Evolutionary conservation across 2,113 vertebrate species (phyloP).

Genomic region (Ia io): DNA sequence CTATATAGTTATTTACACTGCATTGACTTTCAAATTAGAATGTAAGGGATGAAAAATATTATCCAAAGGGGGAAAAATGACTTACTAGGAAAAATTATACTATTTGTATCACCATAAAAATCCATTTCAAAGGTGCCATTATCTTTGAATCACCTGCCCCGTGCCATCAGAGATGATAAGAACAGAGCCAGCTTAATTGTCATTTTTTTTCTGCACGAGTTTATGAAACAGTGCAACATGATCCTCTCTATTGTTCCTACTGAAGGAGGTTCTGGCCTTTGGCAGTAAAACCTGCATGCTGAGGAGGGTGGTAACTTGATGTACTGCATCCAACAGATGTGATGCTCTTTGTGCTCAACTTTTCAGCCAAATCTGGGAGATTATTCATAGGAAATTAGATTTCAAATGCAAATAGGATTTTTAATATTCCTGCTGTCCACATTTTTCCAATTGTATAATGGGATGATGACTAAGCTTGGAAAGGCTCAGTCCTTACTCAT

Average conservation of each 20-base stretch:
- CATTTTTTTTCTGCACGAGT: slow-evolving; percentile 23
- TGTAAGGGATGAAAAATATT: slow-evolving; percentile 47
- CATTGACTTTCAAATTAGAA: slow-evolving; percentile 65
- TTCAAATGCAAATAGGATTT: slow-evolving; percentile 63
- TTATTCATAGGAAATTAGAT: slow-evolving; percentile 68
- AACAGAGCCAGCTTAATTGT: slow-evolving; percentile 44
- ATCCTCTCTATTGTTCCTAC: background rate
- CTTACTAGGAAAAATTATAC: slow-evolving; percentile 52
- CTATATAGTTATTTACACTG: slow-evolving; percentile 55
- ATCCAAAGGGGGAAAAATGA: slow-evolving; percentile 43
- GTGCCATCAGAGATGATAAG: slow-evolving; percentile 27
- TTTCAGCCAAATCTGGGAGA: slow-evolving; percentile 49
- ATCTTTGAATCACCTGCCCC: slow-evolving; percentile 63
- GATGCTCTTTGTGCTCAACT: background rate
- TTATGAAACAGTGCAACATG: slow-evolving; percentile 27
- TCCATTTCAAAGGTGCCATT: slow-evolving; percentile 9
- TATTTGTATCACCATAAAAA: slow-evolving; percentile 53
- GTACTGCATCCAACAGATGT: slow-evolving; percentile 59
- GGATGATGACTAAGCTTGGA: slow-evolving; percentile 31
- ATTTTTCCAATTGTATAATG: slow-evolving; percentile 54
- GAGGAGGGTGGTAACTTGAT: background rate
- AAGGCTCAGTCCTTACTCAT: slow-evolving; percentile 35
- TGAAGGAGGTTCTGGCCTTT: background rate
- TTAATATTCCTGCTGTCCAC: slow-evolving; percentile 69
- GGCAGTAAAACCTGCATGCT: background rate